Base-by-base conservation (phyloP, 2,797 vertebrate genomes). In the Gila robusta region DNA sequence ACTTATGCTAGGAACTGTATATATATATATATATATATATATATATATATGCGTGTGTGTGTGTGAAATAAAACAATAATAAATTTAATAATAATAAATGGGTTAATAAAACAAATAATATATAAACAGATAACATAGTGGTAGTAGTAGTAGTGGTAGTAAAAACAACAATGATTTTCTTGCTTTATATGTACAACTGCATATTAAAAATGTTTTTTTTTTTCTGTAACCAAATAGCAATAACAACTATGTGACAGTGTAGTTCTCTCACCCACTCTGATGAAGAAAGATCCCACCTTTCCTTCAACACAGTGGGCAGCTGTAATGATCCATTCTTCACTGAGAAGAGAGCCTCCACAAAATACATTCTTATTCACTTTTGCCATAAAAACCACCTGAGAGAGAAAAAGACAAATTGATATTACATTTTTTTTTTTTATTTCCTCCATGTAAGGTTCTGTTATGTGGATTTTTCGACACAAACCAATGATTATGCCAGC, bases 341-440 rank as follows among this genome's bases (percentile, higher is more conserved):
- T 97, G 91, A 99, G 74, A 70, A 99, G 97, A 89, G 97, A 95
- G 0, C 94, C 98, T 0, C 98, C 98, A 2, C 98, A 99, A 93
- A 98, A 97, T 0, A 94, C 91, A 32, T 67, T 0, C 0, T 82
- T 79, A 0, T 74, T 91, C 0, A 86, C 1, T 0, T 87, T 89
- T 79, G 91, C 83, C 88, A 97, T 91, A 89, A 99, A 90, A 16
- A 90, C 19, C 76, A 97, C 96, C 98, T 99, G 80, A 79, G 72
- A 86, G 82, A 87, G 19, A 84, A 44, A 47, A 35, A 85, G 26
- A 19, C 1, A 79, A 39, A 44, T n/a, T 16, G 35, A 54, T 73
- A 79, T n/a, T 37, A 49, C 0, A 5, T 0, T 16, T 62, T 74
- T 47, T 32, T 32, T 73, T 73, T 7, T n/a, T 49, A 35, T 16